Conservation (phyloP, 2,113 vertebrate genomes). For the Microcebus tavaratra region DNA sequence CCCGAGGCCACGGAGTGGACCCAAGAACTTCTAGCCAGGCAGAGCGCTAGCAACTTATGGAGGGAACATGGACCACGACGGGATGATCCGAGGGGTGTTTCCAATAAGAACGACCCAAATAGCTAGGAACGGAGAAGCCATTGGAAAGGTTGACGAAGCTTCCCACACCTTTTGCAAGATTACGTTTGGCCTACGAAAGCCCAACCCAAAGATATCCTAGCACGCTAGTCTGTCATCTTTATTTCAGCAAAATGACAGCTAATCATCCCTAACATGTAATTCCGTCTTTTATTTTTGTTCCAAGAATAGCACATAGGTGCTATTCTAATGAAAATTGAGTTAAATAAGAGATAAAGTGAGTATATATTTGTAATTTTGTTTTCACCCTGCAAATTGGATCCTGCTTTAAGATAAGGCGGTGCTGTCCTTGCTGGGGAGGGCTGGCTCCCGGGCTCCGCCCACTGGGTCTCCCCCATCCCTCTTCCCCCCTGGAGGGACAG, state of each 20-base stretch:
- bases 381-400: background rate
- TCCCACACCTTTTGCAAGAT: rapidly evolving
- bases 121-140: background rate
- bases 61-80: rapidly evolving
- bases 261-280: rapidly evolving
- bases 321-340: rapidly evolving
- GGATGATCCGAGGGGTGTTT: background rate
- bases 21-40: background rate
- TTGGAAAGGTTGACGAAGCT: background rate
- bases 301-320: background rate
- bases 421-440: background rate
- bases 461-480: rapidly evolving
- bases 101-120: rapidly evolving
- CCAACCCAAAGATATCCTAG: rapidly evolving
- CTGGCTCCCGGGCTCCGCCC: background rate
- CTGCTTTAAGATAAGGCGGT: background rate
- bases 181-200: rapidly evolving
- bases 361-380: rapidly evolving
- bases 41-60: no score
- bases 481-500: background rate
- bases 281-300: background rate
- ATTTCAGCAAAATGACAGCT: background rate
- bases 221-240: rapidly evolving
- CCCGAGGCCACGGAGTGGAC: background rate
- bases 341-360: rapidly evolving